These are phyloP conservation scores for Microctonus brassicae DNA, from an alignment of 2,888 invertebrate species.

Conservation along the genomic window DNA sequence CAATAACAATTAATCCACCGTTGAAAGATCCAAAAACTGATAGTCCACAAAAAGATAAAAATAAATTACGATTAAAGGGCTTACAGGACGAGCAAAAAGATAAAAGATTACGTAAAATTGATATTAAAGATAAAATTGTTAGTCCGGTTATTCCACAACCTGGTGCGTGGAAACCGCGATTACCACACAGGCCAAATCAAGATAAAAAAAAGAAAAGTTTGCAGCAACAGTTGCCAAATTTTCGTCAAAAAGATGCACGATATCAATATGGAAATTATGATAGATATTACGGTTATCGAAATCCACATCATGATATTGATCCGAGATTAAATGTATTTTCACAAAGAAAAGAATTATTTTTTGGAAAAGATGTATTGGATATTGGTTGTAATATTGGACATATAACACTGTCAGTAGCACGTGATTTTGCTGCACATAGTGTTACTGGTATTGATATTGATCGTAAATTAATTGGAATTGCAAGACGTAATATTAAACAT, in stretches of 20 bases:
- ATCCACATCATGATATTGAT: slow-evolving; percentile 85
- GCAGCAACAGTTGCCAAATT: slow-evolving; percentile 71
- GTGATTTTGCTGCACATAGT: slow-evolving; percentile 86
- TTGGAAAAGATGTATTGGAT: slow-evolving; percentile 92
- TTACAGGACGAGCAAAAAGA: slow-evolving; percentile 62
- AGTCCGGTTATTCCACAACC: slow-evolving; percentile 93
- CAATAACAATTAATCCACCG: slow-evolving; percentile 25
- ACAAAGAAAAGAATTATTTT: slow-evolving; percentile 85
- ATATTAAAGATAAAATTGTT: slow-evolving; percentile 88
- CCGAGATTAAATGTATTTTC: slow-evolving; percentile 86
- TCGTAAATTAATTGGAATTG: slow-evolving; percentile 82
- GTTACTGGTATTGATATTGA: slow-evolving; percentile 97
- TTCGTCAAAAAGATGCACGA: slow-evolving; percentile 81
- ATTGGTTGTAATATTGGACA: slow-evolving; percentile 99
- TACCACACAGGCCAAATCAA: slow-evolving; percentile 71
- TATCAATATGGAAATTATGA: slow-evolving; percentile 98
- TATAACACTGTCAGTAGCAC: slow-evolving; percentile 90
- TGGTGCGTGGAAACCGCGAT: slow-evolving; percentile 81
- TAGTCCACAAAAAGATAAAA: slow-evolving; percentile 59
- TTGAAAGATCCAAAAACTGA: slow-evolving; percentile 47
- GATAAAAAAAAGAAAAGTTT: slow-evolving; percentile 68
- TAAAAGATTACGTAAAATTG: slow-evolving; percentile 74
- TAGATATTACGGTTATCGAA: slow-evolving; percentile 95
- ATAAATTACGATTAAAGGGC: slow-evolving; percentile 60
- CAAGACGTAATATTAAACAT: slow-evolving; percentile 81